Percentiles rank a stretch among this genome's conserved stretches.
phyloP scores from a whole-genome alignment of 1,140 invertebrate genomes.

The Drosophila santomea region DNA sequence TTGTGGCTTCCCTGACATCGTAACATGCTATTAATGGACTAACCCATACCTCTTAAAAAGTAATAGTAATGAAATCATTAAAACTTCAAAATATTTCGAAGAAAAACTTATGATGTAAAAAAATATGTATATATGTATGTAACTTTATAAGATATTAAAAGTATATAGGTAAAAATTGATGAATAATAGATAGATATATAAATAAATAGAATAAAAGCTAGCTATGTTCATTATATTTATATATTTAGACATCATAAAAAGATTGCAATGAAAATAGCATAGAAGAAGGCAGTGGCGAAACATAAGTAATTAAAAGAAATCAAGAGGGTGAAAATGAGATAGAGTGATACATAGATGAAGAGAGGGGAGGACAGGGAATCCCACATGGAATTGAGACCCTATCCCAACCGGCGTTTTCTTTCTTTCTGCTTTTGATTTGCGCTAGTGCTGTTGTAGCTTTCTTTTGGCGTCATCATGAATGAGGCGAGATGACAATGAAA shows the following conservation, averaged over 20 bases:
- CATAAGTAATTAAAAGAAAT: slow-evolving; percentile 53
- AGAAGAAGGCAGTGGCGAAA: neutral
- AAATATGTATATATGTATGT: too few relatives aligned
- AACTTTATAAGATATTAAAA: too few relatives aligned
- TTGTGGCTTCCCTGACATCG: slow-evolving; percentile 21
- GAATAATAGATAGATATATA: too few relatives aligned
- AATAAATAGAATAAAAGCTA: too few relatives aligned
- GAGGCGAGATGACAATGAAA: slow-evolving; percentile 74
- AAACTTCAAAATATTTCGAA: neutral
- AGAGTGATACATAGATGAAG: neutral
- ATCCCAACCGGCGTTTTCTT: slow-evolving; percentile 79
- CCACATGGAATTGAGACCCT: slow-evolving; percentile 64
- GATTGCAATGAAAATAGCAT: neutral
- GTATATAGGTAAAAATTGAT: neutral
- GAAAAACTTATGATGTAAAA: neutral
- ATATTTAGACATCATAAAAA: neutral
- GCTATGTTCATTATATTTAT: too few relatives aligned
- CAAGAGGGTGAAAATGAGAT: slow-evolving; percentile 5
- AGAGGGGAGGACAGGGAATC: slow-evolving; percentile 31
- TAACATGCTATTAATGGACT: slow-evolving; percentile 7
- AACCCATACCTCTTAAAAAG: neutral
- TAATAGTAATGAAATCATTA: neutral
- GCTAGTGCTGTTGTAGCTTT: slow-evolving; percentile 28
- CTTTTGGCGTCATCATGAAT: slow-evolving; percentile 71
- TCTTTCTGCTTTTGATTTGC: slow-evolving; percentile 27